phyloP scores from a whole-genome alignment of 2,113 vertebrate genomes.

The Proterorhinus semilunaris region DNA sequence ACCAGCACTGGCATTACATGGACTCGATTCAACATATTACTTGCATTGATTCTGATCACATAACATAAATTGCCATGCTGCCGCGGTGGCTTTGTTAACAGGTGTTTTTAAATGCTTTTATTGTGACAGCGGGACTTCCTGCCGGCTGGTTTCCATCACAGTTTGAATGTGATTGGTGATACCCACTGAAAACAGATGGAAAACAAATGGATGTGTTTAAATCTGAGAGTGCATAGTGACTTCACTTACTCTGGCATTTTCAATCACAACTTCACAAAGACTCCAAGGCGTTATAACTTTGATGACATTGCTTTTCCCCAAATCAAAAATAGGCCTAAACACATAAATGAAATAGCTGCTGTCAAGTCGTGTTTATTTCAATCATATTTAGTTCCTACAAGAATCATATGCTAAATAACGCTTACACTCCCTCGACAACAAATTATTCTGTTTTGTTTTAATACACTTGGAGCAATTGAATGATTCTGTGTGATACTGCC shows the following conservation, averaged over 20 bases:
- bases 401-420: no score
- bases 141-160: slow-evolving; percentile 2
- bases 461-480: no score
- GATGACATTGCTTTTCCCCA: neutral
- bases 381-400: neutral
- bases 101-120: neutral
- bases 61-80: neutral
- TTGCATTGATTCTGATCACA: no score
- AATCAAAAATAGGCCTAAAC: neutral
- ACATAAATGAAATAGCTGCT: neutral
- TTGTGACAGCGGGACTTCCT: neutral
- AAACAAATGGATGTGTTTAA: neutral
- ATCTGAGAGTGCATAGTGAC: neutral
- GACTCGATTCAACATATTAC: no score
- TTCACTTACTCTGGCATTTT: neutral
- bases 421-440: no score
- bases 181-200: slow-evolving; percentile 9
- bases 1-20: no score
- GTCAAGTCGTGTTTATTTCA: neutral
- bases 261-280: neutral
- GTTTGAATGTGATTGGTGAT: slow-evolving; percentile 3
- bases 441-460: no score
- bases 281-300: neutral
- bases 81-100: neutral
- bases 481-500: no score